phyloP scores from a whole-genome alignment of 2,888 invertebrate species.

The Mesoligia furuncula region DNA sequence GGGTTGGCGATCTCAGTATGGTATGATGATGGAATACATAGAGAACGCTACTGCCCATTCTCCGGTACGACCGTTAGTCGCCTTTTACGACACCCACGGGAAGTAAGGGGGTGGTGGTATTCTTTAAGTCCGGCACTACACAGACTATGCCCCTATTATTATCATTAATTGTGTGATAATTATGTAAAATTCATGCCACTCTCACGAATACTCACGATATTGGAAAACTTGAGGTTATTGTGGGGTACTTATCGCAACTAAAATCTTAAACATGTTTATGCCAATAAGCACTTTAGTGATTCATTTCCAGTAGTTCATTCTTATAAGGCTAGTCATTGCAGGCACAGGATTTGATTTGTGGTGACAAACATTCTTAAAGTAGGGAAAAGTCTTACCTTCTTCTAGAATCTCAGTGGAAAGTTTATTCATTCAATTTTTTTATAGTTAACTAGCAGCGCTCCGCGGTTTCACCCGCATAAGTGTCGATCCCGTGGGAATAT shows the following conservation, averaged over 20 bases:
- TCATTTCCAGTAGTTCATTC: slow-evolving; percentile 54
- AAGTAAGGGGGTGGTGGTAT: too few species aligned
- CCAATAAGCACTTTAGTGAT: slow-evolving; percentile 34
- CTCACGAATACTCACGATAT: background rate
- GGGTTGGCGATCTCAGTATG: too few species aligned
- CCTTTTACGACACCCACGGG: too few species aligned
- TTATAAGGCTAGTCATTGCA: slow-evolving; percentile 35
- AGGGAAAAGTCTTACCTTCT: background rate
- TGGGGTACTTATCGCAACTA: slow-evolving; percentile 32
- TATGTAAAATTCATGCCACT: background rate
- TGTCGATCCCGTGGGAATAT: too few species aligned
- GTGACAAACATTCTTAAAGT: background rate
- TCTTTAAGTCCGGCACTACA: too few species aligned
- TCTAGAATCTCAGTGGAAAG: background rate
- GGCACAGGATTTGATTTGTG: background rate
- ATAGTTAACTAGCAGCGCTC: too few species aligned
- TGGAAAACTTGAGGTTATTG: background rate
- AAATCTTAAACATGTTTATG: slow-evolving; percentile 37
- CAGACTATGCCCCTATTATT: too few species aligned
- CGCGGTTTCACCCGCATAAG: too few species aligned
- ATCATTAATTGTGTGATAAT: background rate
- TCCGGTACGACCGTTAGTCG: too few species aligned
- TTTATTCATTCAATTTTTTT: too few species aligned
- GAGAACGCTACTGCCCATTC: too few species aligned
- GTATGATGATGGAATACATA: too few species aligned